Conservation (phyloP, 1,140 invertebrate species). For the Coenobita brevimanus region DNA sequence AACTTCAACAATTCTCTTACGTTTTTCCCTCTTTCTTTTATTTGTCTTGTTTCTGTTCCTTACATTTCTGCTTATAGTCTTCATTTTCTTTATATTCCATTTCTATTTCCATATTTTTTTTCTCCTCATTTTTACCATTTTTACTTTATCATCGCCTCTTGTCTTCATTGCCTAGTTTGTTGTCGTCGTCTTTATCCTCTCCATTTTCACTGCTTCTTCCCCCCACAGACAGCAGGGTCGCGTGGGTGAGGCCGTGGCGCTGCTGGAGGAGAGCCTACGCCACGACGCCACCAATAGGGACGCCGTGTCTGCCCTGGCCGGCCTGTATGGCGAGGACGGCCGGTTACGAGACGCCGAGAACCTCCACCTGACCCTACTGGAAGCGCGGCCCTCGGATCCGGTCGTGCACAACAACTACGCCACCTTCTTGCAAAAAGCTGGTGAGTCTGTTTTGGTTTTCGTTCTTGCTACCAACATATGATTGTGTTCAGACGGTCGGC, state of each 20-base stretch:
- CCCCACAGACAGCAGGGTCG: conserved; percentile 68
- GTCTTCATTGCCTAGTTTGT: neutral
- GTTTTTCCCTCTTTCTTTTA: neutral
- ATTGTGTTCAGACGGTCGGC: too few species aligned
- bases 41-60: too few species aligned
- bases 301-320: conserved; percentile 67
- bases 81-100: neutral
- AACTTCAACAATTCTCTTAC: neutral
- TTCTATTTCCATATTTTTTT: conserved; percentile 1
- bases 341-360: conserved; percentile 42
- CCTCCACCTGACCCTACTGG: conserved; percentile 55
- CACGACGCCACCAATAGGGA: conserved; percentile 70
- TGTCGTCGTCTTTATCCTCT: neutral
- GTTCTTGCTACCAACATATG: too few species aligned
- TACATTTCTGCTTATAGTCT: neutral
- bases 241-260: conserved; percentile 70
- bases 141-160: neutral
- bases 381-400: conserved; percentile 42
- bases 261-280: conserved; percentile 71
- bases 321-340: conserved; percentile 56
- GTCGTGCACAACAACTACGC: conserved; percentile 68
- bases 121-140: neutral
- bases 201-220: neutral
- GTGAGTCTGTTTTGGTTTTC: conserved; percentile 31
- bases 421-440: conserved; percentile 61